Base-by-base conservation (phyloP, 2,113 vertebrate genomes). In the Cavia porcellus region DNA sequence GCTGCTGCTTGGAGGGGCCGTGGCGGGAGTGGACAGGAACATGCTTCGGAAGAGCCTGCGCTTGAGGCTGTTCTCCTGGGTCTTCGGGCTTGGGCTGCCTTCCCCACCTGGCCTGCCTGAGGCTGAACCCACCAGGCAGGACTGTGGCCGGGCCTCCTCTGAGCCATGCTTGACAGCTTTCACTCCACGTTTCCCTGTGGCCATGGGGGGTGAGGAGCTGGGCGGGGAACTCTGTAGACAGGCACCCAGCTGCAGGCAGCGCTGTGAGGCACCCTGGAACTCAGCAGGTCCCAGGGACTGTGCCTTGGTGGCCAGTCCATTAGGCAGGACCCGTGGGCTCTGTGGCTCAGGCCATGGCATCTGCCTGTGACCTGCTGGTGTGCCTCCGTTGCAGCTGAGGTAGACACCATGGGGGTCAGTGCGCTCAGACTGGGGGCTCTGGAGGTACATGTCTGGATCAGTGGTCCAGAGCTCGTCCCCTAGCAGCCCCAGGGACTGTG, bases 401-500 rank as follows among this genome's bases (percentile, higher is more conserved):
- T 99, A 99, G 97, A 98, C 99, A 98, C 90, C 95, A 0, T 98
- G 98, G 94, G 98, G 98, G 90, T 99, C 99, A 0, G 98, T 98
- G 98, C 98, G 98, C 92, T 99, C 99, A 70, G 99, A 98, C 96
- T 99, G 99, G 84, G 99, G 99, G 20, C 99, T 99, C 98, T 99
- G 99, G 55, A 98, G 98, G 89, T 99, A 99, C 96, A 98, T 97
- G 90, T 99, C 99, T 0, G 98, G 97, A 86, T 98, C 97, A 0
- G 89, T 4, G 0, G 98, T 98, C 98, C 99, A 99, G 22, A 98
- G 99, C 85, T 99, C 99, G 0, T 99, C 99, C 1, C 99, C 99
- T 90, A 99, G 98, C 30, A 99, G 99, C 82, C 99, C 99, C 15
- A 99, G 98, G 14, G 99, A 99, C 98, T 99, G 99, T 0, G 99